These are phyloP conservation scores for Dromaius novaehollandiae DNA, from an alignment of 2,113 vertebrate genomes.

Conservation along the genomic window DNA sequence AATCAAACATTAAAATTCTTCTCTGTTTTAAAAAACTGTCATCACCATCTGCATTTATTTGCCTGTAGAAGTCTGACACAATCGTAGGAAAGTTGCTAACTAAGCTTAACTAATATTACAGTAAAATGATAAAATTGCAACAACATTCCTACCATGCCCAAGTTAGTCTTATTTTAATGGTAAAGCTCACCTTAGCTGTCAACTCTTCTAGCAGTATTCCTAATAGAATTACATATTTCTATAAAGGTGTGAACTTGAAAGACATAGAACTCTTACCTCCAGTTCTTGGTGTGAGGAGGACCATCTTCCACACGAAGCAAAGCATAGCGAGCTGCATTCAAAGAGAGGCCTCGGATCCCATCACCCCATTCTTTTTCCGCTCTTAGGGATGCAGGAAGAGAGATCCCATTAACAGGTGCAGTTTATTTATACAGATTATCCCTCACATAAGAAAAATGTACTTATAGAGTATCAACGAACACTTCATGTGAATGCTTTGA, in stretches of 20 bases:
- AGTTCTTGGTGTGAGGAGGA: slow-evolving; percentile 96
- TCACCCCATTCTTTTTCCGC: slow-evolving; percentile 99
- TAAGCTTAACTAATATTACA: background rate
- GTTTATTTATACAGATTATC: background rate
- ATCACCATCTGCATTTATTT: background rate
- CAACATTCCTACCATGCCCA: background rate
- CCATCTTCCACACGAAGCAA: slow-evolving; percentile 92
- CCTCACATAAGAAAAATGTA: no score
- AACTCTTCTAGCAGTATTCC: background rate
- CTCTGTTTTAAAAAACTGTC: background rate
- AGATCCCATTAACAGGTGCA: background rate
- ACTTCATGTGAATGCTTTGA: background rate
- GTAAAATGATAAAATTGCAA: background rate
- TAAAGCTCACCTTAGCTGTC: background rate
- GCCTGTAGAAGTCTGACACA: background rate
- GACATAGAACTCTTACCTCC: slow-evolving; percentile 81
- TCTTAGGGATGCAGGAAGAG: slow-evolving; percentile 62
- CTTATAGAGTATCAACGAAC: background rate
- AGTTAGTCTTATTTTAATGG: background rate
- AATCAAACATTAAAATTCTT: background rate
- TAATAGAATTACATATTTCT: background rate
- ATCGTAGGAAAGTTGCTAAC: background rate
- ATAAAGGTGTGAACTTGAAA: background rate
- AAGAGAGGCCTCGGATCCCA: slow-evolving; percentile 91
- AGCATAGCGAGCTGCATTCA: slow-evolving; percentile 94